phyloP scores from a whole-genome alignment of 2,888 invertebrate species.

The Bursaphelenchus okinawaensis region DNA sequence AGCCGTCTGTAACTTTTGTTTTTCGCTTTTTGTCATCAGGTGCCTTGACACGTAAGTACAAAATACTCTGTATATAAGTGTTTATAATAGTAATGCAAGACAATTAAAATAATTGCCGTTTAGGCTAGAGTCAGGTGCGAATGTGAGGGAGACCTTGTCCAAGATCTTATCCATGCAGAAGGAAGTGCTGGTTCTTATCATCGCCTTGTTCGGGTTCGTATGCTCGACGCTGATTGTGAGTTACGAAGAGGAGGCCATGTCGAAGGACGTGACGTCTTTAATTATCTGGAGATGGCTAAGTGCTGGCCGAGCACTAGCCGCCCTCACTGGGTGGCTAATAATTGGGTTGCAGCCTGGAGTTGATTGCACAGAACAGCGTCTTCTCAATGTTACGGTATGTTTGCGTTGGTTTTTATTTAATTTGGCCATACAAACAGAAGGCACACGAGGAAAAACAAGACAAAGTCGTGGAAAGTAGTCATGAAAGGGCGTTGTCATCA shows the following conservation, averaged over 20 bases:
- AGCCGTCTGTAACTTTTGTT: conserved; percentile 29
- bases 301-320: conserved; percentile 19
- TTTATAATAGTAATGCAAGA: too few species aligned
- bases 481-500: neutral
- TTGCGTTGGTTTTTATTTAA: neutral
- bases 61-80: conserved; percentile 5
- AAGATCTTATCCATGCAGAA: conserved; percentile 14
- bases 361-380: conserved; percentile 22
- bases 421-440: neutral
- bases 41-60: conserved; percentile 30
- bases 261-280: neutral
- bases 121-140: neutral
- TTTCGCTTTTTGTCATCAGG: conserved; percentile 20
- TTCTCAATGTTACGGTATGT: conserved; percentile 10
- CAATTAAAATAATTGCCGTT: too few species aligned
- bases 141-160: neutral
- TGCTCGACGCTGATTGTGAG: conserved; percentile 23
- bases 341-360: conserved; percentile 27
- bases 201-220: conserved; percentile 17
- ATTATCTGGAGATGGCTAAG: conserved; percentile 20
- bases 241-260: conserved; percentile 19
- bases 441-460: neutral
- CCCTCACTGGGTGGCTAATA: conserved; percentile 24
- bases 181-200: conserved; percentile 18
- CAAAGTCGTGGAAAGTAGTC: neutral